Base-by-base conservation (phyloP, 2,888 invertebrate genomes). In the Mystacides longicornis region DNA sequence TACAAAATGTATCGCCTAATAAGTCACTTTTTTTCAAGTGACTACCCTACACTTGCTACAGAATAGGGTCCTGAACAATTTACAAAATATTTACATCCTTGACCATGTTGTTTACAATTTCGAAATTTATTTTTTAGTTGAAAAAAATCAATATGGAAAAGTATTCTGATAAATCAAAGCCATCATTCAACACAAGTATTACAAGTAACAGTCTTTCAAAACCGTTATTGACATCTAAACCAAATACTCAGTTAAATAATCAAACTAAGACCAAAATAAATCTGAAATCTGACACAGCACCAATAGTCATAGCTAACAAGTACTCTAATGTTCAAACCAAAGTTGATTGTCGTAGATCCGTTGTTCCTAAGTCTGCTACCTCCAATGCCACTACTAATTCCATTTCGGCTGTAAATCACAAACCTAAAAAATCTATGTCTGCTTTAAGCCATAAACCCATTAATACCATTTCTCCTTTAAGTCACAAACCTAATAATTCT, bases 91-190 rank as follows among this genome's bases (percentile, higher is more conserved):
- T n/a, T n/a, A n/a, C n/a, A n/a, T n/a, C n/a, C n/a, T n/a, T n/a
- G n/a, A n/a, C n/a, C n/a, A n/a, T n/a, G n/a, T n/a, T n/a, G n/a
- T n/a, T n/a, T n/a, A n/a, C n/a, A n/a, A n/a, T n/a, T n/a, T n/a
- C n/a, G n/a, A n/a, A n/a, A 49, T 14, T 51, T 52, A 43, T 37
- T 23, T 58, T 52, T 18, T 47, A 58, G 58, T 45, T 58, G 7
- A 58, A 58, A 48, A 53, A 49, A 33, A 55, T 43, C n/a, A 52
- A 59, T 49, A 27, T 52, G 31, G 49, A 52, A 19, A 56, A 56
- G 23, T 56, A 49, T 27, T 23, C 20, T 23, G 46, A 55, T n/a
- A 21, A 46, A 46, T 5, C 7, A 43, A 46, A 21, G 11, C 20
- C n/a, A 16, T 4, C 23, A 48, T 22, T 14, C 9, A 48, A 48